A percentile compares a stretch with the other conserved stretches of the same genome.
phyloP scores from a whole-genome alignment of 1,140 invertebrate genomes.

The Eumeta japonica region DNA sequence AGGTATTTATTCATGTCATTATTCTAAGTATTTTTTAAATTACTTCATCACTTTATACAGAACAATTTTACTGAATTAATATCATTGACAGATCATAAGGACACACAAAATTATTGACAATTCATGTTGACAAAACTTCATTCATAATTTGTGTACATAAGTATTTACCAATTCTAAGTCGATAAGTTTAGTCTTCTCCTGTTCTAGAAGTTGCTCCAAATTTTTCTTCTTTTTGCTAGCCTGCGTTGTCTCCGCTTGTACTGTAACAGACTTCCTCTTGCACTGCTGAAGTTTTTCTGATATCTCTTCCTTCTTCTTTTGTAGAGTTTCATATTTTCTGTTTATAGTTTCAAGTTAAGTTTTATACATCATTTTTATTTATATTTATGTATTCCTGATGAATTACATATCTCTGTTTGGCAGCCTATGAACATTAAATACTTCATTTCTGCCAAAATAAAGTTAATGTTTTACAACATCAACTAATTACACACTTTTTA shows the following conservation, averaged over 20 bases:
- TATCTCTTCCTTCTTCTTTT: conserved; percentile 61
- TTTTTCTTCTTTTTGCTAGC: conserved; percentile 68
- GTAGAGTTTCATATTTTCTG: conserved; percentile 60
- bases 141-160: background rate
- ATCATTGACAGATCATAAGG: background rate
- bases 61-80: background rate
- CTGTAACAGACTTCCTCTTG: conserved; percentile 62
- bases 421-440: background rate
- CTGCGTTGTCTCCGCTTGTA: conserved; percentile 64
- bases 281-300: conserved; percentile 59
- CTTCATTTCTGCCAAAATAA: background rate
- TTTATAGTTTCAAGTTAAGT: too few relatives aligned
- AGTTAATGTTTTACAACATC: background rate
- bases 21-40: background rate
- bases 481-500: background rate
- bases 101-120: too few relatives aligned
- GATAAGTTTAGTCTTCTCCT: conserved; percentile 64
- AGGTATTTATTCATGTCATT: background rate
- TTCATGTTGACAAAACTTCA: background rate
- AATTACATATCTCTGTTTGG: background rate
- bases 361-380: conserved; percentile 4
- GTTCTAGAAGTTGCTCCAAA: conserved; percentile 58
- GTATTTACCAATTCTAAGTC: conserved; percentile 57
- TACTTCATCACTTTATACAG: background rate
- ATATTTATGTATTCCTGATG: background rate